These are phyloP conservation scores for Neopelma chrysocephalum DNA, from an alignment of 2,797 vertebrate species.

Conservation along the genomic window DNA sequence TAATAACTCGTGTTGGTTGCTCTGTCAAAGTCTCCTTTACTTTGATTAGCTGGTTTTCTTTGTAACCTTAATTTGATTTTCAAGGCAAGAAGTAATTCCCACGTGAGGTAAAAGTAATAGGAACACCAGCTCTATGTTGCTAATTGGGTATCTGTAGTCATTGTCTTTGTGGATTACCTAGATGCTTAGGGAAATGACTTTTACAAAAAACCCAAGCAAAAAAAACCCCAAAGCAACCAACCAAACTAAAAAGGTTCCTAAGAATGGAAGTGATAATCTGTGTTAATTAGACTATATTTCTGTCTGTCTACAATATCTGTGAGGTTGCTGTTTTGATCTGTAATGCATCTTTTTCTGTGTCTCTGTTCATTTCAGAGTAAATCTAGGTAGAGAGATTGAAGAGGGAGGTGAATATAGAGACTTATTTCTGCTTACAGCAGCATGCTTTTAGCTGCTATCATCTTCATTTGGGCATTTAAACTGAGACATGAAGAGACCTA, in stretches of 20 bases:
- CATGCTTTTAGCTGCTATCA: background rate
- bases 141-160: background rate
- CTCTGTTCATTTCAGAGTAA: background rate
- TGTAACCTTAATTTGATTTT: background rate
- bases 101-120: background rate
- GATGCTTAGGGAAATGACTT: background rate
- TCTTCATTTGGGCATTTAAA: background rate
- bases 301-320: accelerated
- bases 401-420: background rate
- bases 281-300: background rate
- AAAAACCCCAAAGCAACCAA: background rate
- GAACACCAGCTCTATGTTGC: background rate
- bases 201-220: background rate
- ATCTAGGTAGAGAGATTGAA: background rate
- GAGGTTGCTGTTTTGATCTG: background rate
- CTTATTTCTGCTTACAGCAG: background rate
- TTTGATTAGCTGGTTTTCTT: background rate
- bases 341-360: background rate
- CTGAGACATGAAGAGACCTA: background rate
- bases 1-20: background rate
- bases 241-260: background rate
- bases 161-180: background rate
- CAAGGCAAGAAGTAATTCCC: background rate
- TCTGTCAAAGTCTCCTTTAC: background rate
- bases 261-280: background rate